Percentiles rank a stretch among this genome's conserved stretches.
Evolutionary conservation across 2,797 vertebrate species (phyloP).

Genomic region (Cossypha heuglini): DNA sequence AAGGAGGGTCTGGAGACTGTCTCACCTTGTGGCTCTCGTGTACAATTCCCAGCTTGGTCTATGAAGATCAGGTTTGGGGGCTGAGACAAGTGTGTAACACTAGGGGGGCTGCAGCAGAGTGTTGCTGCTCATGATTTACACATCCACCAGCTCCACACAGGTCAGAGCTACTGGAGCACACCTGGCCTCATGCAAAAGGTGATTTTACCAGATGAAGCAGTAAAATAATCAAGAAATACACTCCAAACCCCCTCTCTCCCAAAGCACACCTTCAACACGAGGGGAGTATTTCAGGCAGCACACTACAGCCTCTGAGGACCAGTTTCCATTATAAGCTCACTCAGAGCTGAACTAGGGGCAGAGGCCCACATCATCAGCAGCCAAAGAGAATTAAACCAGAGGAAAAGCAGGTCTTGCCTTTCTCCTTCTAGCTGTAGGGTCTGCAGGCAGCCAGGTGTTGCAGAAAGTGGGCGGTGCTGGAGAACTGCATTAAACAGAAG

Average conservation of each 20-base stretch:
- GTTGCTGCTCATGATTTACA: background rate
- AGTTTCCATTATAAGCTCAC: background rate
- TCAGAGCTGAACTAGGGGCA: background rate
- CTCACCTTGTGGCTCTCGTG: accelerated
- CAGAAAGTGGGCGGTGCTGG: background rate
- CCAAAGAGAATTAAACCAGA: background rate
- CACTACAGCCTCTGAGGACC: background rate
- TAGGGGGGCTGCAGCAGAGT: background rate
- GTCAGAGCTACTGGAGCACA: background rate
- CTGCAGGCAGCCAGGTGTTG: background rate
- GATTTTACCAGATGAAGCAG: background rate
- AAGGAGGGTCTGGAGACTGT: background rate
- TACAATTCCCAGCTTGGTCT: background rate
- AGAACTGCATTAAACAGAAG: background rate
- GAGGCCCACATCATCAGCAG: background rate
- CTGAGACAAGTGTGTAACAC: no score
- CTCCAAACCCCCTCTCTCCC: background rate
- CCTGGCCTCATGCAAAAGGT: accelerated
- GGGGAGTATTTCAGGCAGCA: background rate
- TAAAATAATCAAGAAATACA: background rate
- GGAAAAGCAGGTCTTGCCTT: background rate
- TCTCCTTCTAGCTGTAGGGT: background rate
- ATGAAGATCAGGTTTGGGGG: background rate
- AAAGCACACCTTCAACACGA: accelerated
- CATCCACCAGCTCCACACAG: background rate